phyloP scores from a whole-genome alignment of 2,797 vertebrate genomes.

The Chelmon rostratus region DNA sequence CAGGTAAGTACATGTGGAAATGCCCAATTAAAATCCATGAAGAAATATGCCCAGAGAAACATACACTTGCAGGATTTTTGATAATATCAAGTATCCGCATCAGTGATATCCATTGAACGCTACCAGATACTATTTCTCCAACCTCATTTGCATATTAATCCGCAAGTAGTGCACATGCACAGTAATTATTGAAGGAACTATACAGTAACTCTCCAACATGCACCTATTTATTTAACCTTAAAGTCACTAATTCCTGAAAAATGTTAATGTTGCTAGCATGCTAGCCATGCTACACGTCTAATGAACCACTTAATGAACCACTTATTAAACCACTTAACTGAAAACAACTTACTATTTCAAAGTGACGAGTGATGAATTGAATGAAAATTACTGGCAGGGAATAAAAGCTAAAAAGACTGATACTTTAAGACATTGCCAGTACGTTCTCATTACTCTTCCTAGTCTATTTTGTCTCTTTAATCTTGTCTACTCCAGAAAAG shows the following conservation, averaged over 20 bases:
- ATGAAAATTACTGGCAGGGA: neutral
- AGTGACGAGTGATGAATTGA: slow-evolving; percentile 4
- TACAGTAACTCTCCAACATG: slow-evolving; percentile 37
- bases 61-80: neutral
- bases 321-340: slow-evolving; percentile 32
- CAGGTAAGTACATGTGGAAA: neutral
- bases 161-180: slow-evolving; percentile 43
- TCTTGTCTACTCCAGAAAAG: slow-evolving; percentile 3
- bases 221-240: slow-evolving; percentile 28
- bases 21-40: neutral
- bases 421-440: slow-evolving; percentile 2
- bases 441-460: slow-evolving; percentile 28
- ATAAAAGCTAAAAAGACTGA: neutral
- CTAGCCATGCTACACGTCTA: slow-evolving; percentile 52
- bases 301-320: slow-evolving; percentile 32
- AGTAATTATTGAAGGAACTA: slow-evolving; percentile 12
- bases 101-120: slow-evolving; percentile 5
- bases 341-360: slow-evolving; percentile 28
- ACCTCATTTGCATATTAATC: slow-evolving; percentile 18
- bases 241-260: slow-evolving; percentile 18
- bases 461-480: neutral
- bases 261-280: slow-evolving; percentile 16
- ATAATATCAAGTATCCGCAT: neutral
- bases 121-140: slow-evolving; percentile 8
- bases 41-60: neutral